These are phyloP conservation scores for Leptatherina wallacei DNA, from an alignment of 2,797 vertebrate genomes.

Conservation along the genomic window DNA sequence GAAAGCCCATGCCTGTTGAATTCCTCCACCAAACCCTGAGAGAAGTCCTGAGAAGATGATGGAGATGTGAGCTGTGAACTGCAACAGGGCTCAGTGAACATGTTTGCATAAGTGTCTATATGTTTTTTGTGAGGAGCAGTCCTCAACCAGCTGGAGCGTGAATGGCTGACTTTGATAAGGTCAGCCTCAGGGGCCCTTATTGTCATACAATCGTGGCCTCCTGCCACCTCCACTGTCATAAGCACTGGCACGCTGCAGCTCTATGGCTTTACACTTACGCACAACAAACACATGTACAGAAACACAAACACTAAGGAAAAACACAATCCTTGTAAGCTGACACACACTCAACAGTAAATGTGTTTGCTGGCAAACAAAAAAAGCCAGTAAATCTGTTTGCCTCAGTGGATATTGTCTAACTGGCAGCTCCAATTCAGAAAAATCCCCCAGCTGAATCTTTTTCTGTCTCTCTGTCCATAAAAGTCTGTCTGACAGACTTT, in stretches of 20 bases:
- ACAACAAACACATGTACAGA: constrained; percentile 30
- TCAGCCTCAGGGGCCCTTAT: constrained; percentile 69
- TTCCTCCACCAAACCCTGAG: constrained; percentile 18
- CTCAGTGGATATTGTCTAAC: constrained; percentile 67
- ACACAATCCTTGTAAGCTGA: constrained; percentile 58
- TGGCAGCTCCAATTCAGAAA: constrained; percentile 67
- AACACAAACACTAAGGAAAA: constrained; percentile 50
- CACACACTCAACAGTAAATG: constrained; percentile 64
- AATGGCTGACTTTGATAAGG: constrained; percentile 80
- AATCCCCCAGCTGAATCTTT: constrained; percentile 66
- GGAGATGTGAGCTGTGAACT: constrained; percentile 58
- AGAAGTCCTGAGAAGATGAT: constrained; percentile 9
- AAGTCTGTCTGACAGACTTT: constrained; percentile 65
- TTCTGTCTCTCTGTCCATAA: constrained; percentile 58
- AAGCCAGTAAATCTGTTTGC: constrained; percentile 75
- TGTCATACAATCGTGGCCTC: constrained; percentile 67
- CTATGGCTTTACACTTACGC: constrained; percentile 39
- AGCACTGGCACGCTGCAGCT: constrained; percentile 54
- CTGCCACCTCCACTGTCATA: constrained; percentile 69
- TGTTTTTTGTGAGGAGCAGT: constrained; percentile 44
- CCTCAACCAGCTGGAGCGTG: constrained; percentile 67
- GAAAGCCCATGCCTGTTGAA: constrained; percentile 41
- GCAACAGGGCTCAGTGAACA: constrained; percentile 44
- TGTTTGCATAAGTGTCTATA: constrained; percentile 38
- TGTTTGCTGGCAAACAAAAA: constrained; percentile 70